Base-by-base conservation (phyloP, 1,140 invertebrate genomes). In the Anastatus disparis region DNA sequence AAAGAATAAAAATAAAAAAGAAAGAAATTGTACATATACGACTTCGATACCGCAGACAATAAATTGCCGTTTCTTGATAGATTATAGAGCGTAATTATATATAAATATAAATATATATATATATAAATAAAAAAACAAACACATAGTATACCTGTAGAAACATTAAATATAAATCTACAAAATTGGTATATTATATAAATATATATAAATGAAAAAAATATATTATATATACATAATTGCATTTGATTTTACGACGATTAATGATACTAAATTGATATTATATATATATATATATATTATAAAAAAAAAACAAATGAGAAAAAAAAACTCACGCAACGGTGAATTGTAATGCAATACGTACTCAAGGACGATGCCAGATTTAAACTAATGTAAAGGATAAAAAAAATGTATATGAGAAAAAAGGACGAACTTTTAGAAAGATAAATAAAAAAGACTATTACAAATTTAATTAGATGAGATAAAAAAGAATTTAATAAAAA, bases 1-100 rank as follows among this genome's bases (percentile, higher is more conserved):
- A n/a, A n/a, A n/a, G n/a, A n/a, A n/a, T n/a, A n/a, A n/a, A n/a
- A n/a, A n/a, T n/a, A n/a, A 10, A 15, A 22, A 40, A 42, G 13
- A 58, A 46, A 53, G 56, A 70, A 72, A 61, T 38, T 55, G 29
- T 76, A 38, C 63, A 73, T 71, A 74, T 70, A 75, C 66, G 70
- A 70, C 53, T 79, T 83, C 78, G 78, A 81, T 82, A 82, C 76
- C 71, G 78, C 81, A 81, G 84, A 85, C 83, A 85, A 85, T 85
- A 85, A 84, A 79, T 78, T 80, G 80, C 73, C 75, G 81, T 85
- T 84, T 85, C 79, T 77, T 77, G 12, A 71, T 84, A 84, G 79
- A 81, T 61, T 75, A 76, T 83, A 77, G 68, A 77, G 58, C 71
- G 50, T 74, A 76, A 63, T 46, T 75, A 75, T 61, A 73, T 40